Base-by-base conservation (phyloP, 2,888 invertebrate species). In the Saturnia japonica region DNA sequence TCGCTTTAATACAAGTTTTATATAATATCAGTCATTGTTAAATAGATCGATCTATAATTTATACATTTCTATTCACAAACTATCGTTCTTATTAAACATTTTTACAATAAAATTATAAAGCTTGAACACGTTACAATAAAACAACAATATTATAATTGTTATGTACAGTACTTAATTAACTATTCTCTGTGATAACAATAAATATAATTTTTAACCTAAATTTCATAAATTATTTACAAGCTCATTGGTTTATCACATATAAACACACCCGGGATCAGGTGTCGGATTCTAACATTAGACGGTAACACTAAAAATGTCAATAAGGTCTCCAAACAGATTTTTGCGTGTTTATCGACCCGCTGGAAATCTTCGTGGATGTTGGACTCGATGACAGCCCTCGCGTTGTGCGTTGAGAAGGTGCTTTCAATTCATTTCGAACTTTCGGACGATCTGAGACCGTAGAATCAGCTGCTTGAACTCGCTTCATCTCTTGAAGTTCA, bases 301-400 rank as follows among this genome's bases (percentile, higher is more conserved):
- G 82, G 80, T 84, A 81, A 71, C 80, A 84, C 84, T 82, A 78
- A 62, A 72, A 85, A 70, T 77, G 86, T 93, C 94, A 96, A 94
- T 96, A 96, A 71, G 96, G 96, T 81, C 96, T 91, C 96, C 96
- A 96, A 47, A 96, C 96, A 19, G 95, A 95, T 91, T 96, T 96
- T 73, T 95, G 95, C 67, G 94, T 90, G 43, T 94, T 88, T 85
- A 95, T 94, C 74, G 93, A 84, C 68, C 94, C 91, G 76, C 93
- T 94, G 72, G 93, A 91, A 69, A 96, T 90, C 89, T 96, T 96
- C 4, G 95, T 95, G 72, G 95, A 94, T 42, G 93, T 95, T 4
- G 95, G 93, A 82, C 93, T 94, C 45, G 91, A 85, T 1, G 93
- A 91, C 1, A 91, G 80, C 25, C 88, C 84, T 73, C 91, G 85